Evolutionary conservation across 2,113 vertebrate species (phyloP), one percentile per base, ranked within the genome.

Genomic region (Theristicus caerulescens): DNA sequence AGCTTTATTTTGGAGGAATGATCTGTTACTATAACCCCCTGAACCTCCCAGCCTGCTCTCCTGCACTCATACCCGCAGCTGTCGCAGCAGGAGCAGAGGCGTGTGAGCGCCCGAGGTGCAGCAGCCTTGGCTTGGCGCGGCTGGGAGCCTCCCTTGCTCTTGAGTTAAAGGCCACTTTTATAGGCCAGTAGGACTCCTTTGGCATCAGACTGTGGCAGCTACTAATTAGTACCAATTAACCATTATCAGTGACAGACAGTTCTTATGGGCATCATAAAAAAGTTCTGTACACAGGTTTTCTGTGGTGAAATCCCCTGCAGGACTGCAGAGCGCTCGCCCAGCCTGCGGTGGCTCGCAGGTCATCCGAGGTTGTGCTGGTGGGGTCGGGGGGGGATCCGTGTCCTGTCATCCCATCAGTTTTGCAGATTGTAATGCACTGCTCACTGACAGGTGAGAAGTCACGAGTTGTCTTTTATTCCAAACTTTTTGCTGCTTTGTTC

Each of bases 181-280:
- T 67, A 62, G 76, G 80, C 67, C 73, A 47, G 65, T 71, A 86
- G 83, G 88, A 44, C 65, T 90, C 54, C 66, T 92, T 66, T 22
- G 1, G 8, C 51, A 70, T 85, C 71, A 88, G 69, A 13, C 88
- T 64, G 57, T 51, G 61, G 71, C 61, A 49, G 77, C 66, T 57
- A 52, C n/a, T 91, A 79, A 93, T 94, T 92, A 76, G 86, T 51
- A 40, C 58, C 80, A 90, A 67, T 93, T 93, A 94, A 64, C 64
- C 27, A 18, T 89, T 92, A 69, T 82, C 86, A 27, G 57, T 70
- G 64, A 57, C 67, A 86, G 80, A 69, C 89, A n/a, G 65, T 36
- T 74, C 64, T 83, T 91, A 80, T 0, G 13, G 65, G 58, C 77
- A 71, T 77, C 58, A 42, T 77, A 51, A 93, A 91, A 34, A n/a